Base-by-base conservation (phyloP, 2,888 invertebrate genomes). In the Noctua pronuba region DNA sequence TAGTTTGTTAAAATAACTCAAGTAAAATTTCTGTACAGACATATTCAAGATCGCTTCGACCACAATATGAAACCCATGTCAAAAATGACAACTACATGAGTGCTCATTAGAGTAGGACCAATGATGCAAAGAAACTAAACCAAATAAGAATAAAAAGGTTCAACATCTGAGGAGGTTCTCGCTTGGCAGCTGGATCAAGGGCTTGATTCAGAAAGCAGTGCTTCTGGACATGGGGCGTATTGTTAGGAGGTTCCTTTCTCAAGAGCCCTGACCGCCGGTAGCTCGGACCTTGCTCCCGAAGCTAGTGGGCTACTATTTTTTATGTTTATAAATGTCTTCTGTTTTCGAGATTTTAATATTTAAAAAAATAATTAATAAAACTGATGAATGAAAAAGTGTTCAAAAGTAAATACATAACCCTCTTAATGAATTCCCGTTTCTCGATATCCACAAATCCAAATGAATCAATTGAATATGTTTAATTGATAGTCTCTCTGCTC, bases 401-500 rank as follows among this genome's bases (percentile, higher is more conserved):
- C 24, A 52, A 10, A 52, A 24, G 13, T 64, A 28, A 64, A 77
- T 10, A 44, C 18, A 0, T 38, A 31, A 7, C 16, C 11, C 38
- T 41, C 28, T 18, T 55, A 35, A 75, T 64, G 8, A 18, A 68
- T 82, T n/a, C 2, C 31, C 62, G 10, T 64, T 38, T 58, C 69
- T 60, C 35, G 65, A 28, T 55, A 55, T 83, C 52, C 21, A 44
- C 16, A 49, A 70, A 75, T 73, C 70, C 62, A 66, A 52, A 66
- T 66, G 44, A 64, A 82, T 71, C 68, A 73, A 65, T 75, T 69
- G 58, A 77, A 77, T 73, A 73, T 64, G 68, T 75, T 69, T 77
- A 83, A 85, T 83, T 84, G 80, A 77, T 86, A 76, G 74, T 76
- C 67, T 64, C 74, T 69, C 74, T 72, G 64, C 74, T 69, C 74